Evolutionary conservation across 2,113 vertebrate species (phyloP), one percentile per base, ranked within the genome.

Genomic region (Aspidoscelis tigris): DNA sequence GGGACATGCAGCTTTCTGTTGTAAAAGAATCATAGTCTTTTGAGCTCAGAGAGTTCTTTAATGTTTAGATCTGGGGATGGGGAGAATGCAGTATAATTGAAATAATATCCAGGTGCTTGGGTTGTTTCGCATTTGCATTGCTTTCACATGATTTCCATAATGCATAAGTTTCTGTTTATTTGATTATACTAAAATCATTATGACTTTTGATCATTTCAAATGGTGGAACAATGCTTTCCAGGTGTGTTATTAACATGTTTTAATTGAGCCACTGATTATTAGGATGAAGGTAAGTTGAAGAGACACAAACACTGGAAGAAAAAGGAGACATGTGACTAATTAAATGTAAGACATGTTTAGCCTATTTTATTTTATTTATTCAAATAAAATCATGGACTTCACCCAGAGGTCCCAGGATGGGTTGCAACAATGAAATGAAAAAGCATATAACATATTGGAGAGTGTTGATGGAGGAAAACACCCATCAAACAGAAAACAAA

Each of bases 401-500:
- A 61, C 18, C 18, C 18, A 61, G 18, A 61, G 18, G 14, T 61
- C 18, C 58, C 58, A 61, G 14, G 18, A 16, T 61, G 18, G 58
- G 58, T 61, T 61, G 14, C 58, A 61, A 16, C 58, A 16, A 61
- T 61, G 18, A 61, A 61, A 61, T 16, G 58, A 61, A 18, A 61
- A 61, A 4, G 18, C 58, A 61, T 61, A 61, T 18, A 61, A 18
- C 58, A 18, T 26, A 75, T 33, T 76, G 33, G 26, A 20, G 33
- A 76, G 3, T 76, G 53, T 16, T 76, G 75, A 39, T 55, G 33
- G 39, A 78, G 81, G 68, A 91, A 85, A 91, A 87, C 86, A 78
- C 83, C 70, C 82, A 87, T 8, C 70, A 84, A 79, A 75, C 64
- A 89, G 92, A 44, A 69, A 87, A 88, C 76, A 58, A 78, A 75